phyloP scores from a whole-genome alignment of 2,113 vertebrate species.

The Scomber colias region DNA sequence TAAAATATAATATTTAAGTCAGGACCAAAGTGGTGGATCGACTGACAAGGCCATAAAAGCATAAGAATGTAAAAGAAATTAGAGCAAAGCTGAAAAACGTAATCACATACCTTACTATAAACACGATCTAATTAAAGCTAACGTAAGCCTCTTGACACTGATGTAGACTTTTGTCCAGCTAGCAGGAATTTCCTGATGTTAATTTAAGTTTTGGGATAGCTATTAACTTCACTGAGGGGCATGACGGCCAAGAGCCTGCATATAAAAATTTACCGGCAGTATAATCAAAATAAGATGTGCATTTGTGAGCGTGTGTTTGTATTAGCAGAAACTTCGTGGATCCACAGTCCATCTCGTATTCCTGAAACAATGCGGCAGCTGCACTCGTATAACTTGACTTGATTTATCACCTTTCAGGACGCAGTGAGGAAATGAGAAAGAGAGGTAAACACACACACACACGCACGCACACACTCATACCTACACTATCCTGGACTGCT shows the following conservation, averaged over 20 bases:
- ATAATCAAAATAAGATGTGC: not conserved
- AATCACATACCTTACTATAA: no score
- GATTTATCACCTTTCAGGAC: constrained; percentile 56
- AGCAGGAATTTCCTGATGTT: no score
- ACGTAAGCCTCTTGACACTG: no score
- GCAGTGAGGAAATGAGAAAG: constrained; percentile 44
- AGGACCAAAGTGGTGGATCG: no score
- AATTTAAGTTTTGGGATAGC: no score
- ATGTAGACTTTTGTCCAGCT: no score
- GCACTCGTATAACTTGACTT: constrained; percentile 40
- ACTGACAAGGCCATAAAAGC: no score
- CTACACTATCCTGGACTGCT: not conserved
- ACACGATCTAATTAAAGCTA: no score
- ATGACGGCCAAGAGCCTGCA: not conserved
- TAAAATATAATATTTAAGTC: no score
- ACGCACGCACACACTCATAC: constrained; percentile 9
- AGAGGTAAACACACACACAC: constrained; percentile 43
- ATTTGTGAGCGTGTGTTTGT: constrained; percentile 3
- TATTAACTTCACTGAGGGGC: not conserved
- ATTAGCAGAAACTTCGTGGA: constrained; percentile 10
- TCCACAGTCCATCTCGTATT: constrained; percentile 34
- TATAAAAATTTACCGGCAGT: not conserved
- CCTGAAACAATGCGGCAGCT: constrained; percentile 54
- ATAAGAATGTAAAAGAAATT: no score
- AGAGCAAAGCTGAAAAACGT: no score